Evolutionary conservation across 2,113 vertebrate genomes (phyloP).

Genomic region (Alexandromys fortis): DNA sequence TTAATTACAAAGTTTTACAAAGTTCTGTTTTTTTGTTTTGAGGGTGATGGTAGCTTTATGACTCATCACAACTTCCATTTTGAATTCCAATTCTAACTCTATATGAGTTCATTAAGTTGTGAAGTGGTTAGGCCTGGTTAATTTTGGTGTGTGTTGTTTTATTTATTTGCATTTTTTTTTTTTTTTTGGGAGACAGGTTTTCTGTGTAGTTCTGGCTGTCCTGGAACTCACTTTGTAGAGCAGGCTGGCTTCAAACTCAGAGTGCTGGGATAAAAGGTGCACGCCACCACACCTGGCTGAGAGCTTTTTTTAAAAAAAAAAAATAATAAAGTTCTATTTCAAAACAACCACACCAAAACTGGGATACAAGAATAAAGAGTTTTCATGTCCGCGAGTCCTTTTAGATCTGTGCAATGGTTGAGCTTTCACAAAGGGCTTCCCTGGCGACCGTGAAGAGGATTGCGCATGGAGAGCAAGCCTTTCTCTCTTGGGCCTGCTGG

Average conservation of each 20-base stretch:
- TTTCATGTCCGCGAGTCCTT: background rate
- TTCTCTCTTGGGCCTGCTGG: background rate
- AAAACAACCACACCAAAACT: background rate
- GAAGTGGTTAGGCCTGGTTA: background rate
- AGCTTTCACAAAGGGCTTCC: background rate
- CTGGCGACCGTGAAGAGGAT: background rate
- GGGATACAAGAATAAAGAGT: background rate
- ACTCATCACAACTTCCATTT: background rate
- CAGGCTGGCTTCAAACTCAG: background rate
- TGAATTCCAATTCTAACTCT: background rate
- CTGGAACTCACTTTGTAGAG: background rate
- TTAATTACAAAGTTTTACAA: background rate
- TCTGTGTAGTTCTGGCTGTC: background rate
- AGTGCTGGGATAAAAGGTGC: background rate
- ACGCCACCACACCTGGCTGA: background rate
- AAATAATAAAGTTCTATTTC: background rate
- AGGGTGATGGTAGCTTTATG: background rate
- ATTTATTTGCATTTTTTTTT: background rate
- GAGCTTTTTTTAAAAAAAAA: background rate
- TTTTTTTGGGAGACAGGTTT: background rate
- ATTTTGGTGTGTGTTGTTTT: background rate
- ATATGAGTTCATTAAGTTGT: background rate
- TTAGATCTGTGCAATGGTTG: background rate
- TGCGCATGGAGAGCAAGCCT: background rate
- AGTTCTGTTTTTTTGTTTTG: background rate